phyloP scores from a whole-genome alignment of 1,140 invertebrate species.

The Polypedilum pembai region DNA sequence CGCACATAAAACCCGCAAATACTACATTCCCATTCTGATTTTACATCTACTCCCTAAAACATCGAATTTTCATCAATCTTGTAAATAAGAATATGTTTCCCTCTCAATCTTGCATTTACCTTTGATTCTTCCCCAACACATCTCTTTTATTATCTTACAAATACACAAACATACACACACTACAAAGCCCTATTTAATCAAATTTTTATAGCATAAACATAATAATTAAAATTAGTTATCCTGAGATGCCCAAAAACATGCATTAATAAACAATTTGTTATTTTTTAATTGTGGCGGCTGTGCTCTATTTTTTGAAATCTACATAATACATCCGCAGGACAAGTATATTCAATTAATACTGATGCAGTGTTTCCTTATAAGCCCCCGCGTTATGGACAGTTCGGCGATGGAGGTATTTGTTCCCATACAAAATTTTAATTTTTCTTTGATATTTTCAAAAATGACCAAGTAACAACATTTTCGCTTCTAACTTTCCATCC shows the following conservation, averaged over 20 bases:
- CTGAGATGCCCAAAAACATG: too few species aligned
- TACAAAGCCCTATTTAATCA: not conserved
- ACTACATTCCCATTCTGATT: too few species aligned
- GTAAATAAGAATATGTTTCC: too few species aligned
- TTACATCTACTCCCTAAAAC: too few species aligned
- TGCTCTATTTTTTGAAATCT: not conserved
- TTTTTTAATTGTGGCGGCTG: slow-evolving; percentile 31
- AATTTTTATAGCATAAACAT: slow-evolving; percentile 9
- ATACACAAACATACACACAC: not conserved
- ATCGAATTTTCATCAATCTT: too few species aligned
- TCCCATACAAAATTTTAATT: slow-evolving; percentile 27
- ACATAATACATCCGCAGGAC: slow-evolving; percentile 47
- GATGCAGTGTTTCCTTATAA: slow-evolving; percentile 46
- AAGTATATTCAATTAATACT: slow-evolving; percentile 53
- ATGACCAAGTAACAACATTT: not conserved
- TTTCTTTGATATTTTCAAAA: slow-evolving; percentile 14
- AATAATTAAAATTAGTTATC: not conserved
- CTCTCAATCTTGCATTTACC: not conserved
- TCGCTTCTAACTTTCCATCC: not conserved
- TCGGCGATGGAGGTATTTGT: slow-evolving; percentile 43
- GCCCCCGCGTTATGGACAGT: slow-evolving; percentile 46
- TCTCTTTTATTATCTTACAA: not conserved
- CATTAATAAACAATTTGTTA: slow-evolving; percentile 22
- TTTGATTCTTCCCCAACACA: not conserved
- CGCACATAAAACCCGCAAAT: too few species aligned